phyloP scores from a whole-genome alignment of 2,113 vertebrate species.

The Nycticorax nycticorax region DNA sequence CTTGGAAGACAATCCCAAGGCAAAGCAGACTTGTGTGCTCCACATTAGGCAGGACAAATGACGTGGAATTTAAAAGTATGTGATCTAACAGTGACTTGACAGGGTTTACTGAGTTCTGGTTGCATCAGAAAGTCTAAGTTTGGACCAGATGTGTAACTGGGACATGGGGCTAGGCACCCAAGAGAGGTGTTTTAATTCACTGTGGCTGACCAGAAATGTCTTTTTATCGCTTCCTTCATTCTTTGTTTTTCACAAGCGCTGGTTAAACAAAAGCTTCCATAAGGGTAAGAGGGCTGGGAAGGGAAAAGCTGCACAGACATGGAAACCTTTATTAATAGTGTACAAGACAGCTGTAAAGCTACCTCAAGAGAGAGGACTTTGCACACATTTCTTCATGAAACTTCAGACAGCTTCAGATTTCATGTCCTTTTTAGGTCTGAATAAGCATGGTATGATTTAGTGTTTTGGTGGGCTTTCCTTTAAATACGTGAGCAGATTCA shows the following conservation, averaged over 20 bases:
- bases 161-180: neutral
- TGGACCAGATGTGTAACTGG: neutral
- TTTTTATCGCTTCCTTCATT: neutral
- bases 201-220: neutral
- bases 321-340: neutral
- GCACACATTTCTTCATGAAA: neutral
- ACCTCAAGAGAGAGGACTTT: neutral
- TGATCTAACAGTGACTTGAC: neutral
- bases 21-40: neutral
- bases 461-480: neutral
- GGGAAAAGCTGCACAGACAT: neutral
- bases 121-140: neutral
- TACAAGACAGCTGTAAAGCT: neutral
- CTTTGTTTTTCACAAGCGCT: neutral
- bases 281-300: neutral
- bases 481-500: neutral
- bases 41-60: neutral
- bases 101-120: neutral
- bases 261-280: neutral
- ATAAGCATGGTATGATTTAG: neutral
- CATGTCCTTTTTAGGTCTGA: neutral
- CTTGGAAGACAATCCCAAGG: neutral
- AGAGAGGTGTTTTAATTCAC: neutral
- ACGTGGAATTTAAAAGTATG: neutral
- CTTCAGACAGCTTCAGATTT: neutral